phyloP scores from a whole-genome alignment of 2,888 invertebrate genomes.

The Eristalis tenax region DNA sequence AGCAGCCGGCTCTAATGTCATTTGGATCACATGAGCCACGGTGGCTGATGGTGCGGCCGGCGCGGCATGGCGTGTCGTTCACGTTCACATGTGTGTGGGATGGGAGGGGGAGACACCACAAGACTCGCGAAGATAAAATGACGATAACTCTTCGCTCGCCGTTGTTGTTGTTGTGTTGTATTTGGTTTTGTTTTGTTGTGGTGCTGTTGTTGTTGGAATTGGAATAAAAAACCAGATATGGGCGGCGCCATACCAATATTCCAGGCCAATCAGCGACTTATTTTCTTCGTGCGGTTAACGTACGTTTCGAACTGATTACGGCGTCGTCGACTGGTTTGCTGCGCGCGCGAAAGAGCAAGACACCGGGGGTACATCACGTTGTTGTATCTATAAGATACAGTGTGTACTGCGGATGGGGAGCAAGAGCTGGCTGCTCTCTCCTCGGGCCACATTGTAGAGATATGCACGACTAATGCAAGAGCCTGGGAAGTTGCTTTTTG shows the following conservation, averaged over 20 bases:
- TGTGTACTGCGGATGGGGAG: background rate
- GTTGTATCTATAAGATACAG: constrained; percentile 71
- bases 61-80: background rate
- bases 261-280: constrained; percentile 78
- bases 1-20: constrained; percentile 57
- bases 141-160: constrained; percentile 55
- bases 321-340: constrained; percentile 65
- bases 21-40: constrained; percentile 20
- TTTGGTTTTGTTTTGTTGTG: constrained; percentile 13
- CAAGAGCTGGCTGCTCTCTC: constrained; percentile 32
- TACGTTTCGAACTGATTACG: constrained; percentile 71
- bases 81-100: constrained; percentile 40
- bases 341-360: constrained; percentile 71
- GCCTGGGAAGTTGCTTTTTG: constrained; percentile 71
- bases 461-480: constrained; percentile 63
- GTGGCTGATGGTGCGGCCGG: background rate
- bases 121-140: constrained; percentile 69
- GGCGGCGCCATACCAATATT: constrained; percentile 79
- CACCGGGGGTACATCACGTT: constrained; percentile 68
- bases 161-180: background rate
- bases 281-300: constrained; percentile 70
- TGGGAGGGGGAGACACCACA: constrained; percentile 49
- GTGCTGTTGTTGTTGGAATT: constrained; percentile 26
- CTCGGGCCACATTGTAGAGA: constrained; percentile 46
- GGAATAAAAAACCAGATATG: constrained; percentile 79